phyloP scores from a whole-genome alignment of 2,888 invertebrate species.

The Rhingia campestris region DNA sequence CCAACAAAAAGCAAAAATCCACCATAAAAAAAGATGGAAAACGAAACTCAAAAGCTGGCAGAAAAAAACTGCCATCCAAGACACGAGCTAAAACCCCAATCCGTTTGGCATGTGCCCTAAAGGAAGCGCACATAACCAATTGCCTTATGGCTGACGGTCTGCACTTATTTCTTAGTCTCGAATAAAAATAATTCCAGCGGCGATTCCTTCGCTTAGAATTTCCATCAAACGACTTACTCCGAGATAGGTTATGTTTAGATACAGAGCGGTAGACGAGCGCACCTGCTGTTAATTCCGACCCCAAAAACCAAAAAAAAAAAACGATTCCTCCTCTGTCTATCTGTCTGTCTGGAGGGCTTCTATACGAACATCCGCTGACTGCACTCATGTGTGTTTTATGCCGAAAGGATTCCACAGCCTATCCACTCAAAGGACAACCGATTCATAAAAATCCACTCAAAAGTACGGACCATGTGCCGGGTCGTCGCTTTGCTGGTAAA shows the following conservation, averaged over 20 bases:
- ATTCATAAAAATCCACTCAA: conserved; percentile 56
- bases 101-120: conserved; percentile 55
- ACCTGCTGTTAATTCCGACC: conserved; percentile 26
- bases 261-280: conserved; percentile 9
- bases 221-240: conserved; percentile 8
- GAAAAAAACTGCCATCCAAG: conserved; percentile 5
- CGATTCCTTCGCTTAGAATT: conserved; percentile 11
- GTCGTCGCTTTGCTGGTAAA: conserved; percentile 1
- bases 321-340: neutral
- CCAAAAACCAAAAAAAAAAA: too few species aligned
- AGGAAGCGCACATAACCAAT: conserved; percentile 32
- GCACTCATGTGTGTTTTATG: conserved; percentile 3
- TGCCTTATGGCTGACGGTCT: conserved; percentile 20
- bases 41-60: conserved; percentile 37
- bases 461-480: neutral
- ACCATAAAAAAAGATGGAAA: conserved; percentile 4
- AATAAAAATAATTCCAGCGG: conserved; percentile 13
- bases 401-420: neutral
- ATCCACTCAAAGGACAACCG: conserved; percentile 31
- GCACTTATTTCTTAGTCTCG: conserved; percentile 11
- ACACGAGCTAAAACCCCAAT: conserved; percentile 49
- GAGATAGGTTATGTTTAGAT: conserved; percentile 6
- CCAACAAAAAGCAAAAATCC: neutral
- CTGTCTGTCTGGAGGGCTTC: conserved; percentile 14
- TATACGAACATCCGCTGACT: neutral